Evolutionary conservation across 2,113 vertebrate genomes (phyloP), one percentile per base, ranked within the genome.

Genomic region (Sceloporus tristichus): DNA sequence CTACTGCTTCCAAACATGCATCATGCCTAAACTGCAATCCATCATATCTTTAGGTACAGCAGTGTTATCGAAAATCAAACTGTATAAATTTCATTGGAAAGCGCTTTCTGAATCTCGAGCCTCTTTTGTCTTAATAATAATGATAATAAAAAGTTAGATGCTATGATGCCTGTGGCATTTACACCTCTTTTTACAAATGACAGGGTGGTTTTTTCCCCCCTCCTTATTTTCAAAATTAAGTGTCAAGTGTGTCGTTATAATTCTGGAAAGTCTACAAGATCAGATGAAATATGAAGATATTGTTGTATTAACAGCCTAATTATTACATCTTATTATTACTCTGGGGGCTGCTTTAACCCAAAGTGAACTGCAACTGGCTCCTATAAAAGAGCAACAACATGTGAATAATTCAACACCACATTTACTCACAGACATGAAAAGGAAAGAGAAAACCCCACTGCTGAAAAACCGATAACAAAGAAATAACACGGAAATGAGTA

Each of bases 1-100:
- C 25, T 80, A 90, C 68, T 84, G 78, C 88, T 80, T 87, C 76
- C 84, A 96, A 95, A 94, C 93, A 94, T 91, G 65, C 87, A 91
- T 75, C 23, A 4, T 90, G 42, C 38, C 78, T 91, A 83, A 93
- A 90, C 77, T 83, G 68, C 16, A 90, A 53, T 91, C 85, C 83
- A 74, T 94, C 89, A 90, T 79, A 91, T 82, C 86, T 92, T 82
- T 87, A 94, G 87, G 54, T 91, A 89, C 25, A 27, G 13, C 14
- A 88, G 29, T 66, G 23, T 65, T 91, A 42, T 86, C 21, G 84
- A 88, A 89, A 88, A 86, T 78, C 78, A 93, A 92, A 91, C 8
- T 76, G 2, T 82, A 94, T 84, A 90, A 87, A 92, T 3, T 87
- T 76, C 79, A 84, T 70, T 82, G 86, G 16, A 87, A 86, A 91